Conservation (phyloP, 2,888 invertebrate species). For the Cataglyphis rosenhaueri region DNA sequence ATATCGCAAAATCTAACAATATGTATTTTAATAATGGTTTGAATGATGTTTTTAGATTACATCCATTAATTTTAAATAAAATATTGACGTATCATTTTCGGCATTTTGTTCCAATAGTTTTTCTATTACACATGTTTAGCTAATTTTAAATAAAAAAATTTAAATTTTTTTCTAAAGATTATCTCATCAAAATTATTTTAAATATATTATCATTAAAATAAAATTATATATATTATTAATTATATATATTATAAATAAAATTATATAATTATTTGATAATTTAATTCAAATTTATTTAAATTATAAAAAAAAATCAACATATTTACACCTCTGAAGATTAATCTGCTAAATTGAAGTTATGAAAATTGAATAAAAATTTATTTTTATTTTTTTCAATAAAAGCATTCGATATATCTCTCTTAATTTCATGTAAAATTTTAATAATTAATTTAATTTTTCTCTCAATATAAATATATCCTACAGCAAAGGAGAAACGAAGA, state of each 20-base stretch:
- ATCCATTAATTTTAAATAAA: background rate
- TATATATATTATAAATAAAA: background rate
- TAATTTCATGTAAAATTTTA: slow-evolving; percentile 1
- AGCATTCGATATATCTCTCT: background rate
- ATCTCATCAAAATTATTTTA: background rate
- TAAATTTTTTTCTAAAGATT: background rate
- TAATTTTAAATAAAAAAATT: background rate
- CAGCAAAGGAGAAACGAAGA: background rate
- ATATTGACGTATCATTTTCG: background rate
- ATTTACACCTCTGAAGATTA: background rate
- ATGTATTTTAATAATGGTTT: background rate
- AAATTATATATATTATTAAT: background rate
- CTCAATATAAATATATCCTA: background rate
- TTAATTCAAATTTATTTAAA: slow-evolving; percentile 3
- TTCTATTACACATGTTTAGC: background rate
- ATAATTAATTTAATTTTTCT: background rate
- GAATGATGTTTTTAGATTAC: background rate
- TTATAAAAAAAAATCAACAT: background rate
- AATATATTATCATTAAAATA: background rate
- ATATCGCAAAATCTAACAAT: background rate
- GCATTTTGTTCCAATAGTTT: background rate
- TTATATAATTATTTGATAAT: background rate
- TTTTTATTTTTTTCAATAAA: background rate
- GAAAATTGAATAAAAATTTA: background rate
- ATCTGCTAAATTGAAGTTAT: background rate